Conservation (phyloP, 1,140 invertebrate species). For the Macrobrachium rosenbergii region DNA sequence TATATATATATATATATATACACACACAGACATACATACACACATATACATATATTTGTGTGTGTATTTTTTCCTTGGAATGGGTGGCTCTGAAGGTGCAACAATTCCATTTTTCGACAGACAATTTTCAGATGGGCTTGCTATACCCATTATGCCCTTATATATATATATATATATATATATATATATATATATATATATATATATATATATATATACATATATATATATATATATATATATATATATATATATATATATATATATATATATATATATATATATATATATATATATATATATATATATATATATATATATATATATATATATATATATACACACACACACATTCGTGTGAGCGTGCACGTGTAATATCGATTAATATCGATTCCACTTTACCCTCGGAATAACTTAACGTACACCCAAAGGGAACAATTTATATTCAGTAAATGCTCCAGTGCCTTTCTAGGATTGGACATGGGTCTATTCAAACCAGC, state of each 20-base stretch:
- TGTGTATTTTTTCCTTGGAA: background rate
- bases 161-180: background rate
- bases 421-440: no score
- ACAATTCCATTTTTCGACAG: no score
- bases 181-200: slow-evolving; percentile 1
- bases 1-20: slow-evolving; percentile 20
- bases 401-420: no score
- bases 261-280: slow-evolving; percentile 10
- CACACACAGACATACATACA: background rate
- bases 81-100: no score
- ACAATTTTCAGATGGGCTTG: no score
- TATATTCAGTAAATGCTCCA: no score
- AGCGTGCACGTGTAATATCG: no score
- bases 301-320: slow-evolving; percentile 16
- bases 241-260: slow-evolving; percentile 20
- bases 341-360: background rate
- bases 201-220: background rate
- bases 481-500: no score
- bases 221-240: slow-evolving; percentile 15
- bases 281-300: slow-evolving; percentile 22
- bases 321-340: slow-evolving; percentile 14
- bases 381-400: no score
- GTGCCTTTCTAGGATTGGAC: no score
- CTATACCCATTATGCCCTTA: background rate
- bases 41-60: background rate